These are phyloP conservation scores for Lepeophtheirus salmonis DNA, from an alignment of 1,140 invertebrate species.

Conservation along the genomic window DNA sequence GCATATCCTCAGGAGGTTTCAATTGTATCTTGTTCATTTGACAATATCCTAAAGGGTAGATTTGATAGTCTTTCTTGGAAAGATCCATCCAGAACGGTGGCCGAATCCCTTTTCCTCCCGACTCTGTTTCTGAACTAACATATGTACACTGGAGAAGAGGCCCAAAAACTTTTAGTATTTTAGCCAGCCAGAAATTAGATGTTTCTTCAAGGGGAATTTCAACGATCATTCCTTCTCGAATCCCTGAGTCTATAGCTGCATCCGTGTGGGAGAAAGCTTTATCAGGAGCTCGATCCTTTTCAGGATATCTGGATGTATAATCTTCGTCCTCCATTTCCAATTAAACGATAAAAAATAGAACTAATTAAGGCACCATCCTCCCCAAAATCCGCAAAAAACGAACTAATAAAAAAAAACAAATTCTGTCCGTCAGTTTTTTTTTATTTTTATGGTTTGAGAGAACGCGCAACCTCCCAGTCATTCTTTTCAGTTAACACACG, in stretches of 20 bases:
- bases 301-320: neutral
- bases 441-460: too few species aligned
- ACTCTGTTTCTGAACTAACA: neutral
- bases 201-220: constrained; percentile 1
- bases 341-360: too few species aligned
- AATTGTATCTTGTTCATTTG: constrained; percentile 11
- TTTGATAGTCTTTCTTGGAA: neutral
- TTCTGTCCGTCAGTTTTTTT: neutral
- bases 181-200: neutral
- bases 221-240: constrained; percentile 11
- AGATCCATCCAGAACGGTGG: constrained; percentile 1
- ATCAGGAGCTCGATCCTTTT: neutral
- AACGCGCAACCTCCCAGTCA: too few species aligned
- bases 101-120: neutral
- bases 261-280: constrained; percentile 4
- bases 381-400: too few species aligned
- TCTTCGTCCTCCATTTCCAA: neutral
- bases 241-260: neutral
- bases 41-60: constrained; percentile 11
- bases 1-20: neutral
- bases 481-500: too few species aligned
- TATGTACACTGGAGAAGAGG: constrained; percentile 4
- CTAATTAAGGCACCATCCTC: too few species aligned
- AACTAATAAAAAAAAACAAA: too few species aligned
- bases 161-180: neutral